Evolutionary conservation across 2,113 vertebrate genomes (phyloP).

Genomic region (Oreochromis aureus): DNA sequence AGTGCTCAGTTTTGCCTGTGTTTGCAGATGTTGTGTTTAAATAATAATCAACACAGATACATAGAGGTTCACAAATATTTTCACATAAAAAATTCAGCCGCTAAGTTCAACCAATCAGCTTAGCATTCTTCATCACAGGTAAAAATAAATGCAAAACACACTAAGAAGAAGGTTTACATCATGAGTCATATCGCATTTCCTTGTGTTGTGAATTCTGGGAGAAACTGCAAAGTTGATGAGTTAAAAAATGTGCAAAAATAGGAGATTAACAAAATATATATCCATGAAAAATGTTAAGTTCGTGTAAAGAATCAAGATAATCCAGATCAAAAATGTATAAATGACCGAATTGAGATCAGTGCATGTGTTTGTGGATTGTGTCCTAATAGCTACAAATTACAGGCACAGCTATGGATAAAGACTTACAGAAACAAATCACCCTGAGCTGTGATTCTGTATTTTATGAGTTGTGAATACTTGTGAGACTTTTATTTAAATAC

Average conservation of each 20-base stretch:
- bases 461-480: not conserved
- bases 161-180: not conserved
- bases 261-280: not conserved
- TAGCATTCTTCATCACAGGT: not conserved
- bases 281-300: not conserved
- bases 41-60: not conserved
- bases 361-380: not conserved
- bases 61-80: not conserved
- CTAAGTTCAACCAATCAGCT: not conserved
- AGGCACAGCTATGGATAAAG: not conserved
- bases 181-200: not conserved
- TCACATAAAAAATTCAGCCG: not conserved
- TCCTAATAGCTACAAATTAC: not conserved
- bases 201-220: not conserved
- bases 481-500: not conserved
- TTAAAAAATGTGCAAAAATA: not conserved
- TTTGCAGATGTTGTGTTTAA: not conserved
- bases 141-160: not conserved
- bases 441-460: not conserved
- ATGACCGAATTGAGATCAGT: not conserved
- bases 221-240: not conserved
- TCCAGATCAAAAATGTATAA: not conserved
- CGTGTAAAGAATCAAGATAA: not conserved
- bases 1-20: rapidly evolving
- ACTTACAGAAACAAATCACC: not conserved